These are phyloP conservation scores for Cyrtodaria siliqua DNA, from an alignment of 2,888 invertebrate species.

Conservation along the genomic window DNA sequence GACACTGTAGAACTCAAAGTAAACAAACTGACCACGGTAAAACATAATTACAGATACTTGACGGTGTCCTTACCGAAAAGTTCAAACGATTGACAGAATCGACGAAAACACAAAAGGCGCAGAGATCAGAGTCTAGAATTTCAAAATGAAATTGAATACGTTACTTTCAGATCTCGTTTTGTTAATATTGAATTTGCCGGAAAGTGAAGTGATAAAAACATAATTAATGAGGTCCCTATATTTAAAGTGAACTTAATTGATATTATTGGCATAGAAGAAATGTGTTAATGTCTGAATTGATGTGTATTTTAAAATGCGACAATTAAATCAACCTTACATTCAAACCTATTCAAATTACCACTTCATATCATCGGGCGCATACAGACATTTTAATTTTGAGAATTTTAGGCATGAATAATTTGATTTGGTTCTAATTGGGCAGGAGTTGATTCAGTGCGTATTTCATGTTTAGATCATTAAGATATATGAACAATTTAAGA, in stretches of 20 bases:
- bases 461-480: conserved; percentile 3
- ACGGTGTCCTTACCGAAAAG: not conserved
- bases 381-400: too few relatives aligned
- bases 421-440: conserved; percentile 1
- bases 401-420: too few relatives aligned
- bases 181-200: not conserved
- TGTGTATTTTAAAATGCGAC: conserved; percentile 9
- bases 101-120: not conserved
- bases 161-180: not conserved
- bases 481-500: too few relatives aligned
- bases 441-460: conserved; percentile 1
- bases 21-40: conserved; percentile 37
- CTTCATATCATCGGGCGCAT: too few relatives aligned
- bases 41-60: conserved; percentile 36
- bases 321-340: conserved; percentile 33
- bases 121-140: not conserved
- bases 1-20: conserved; percentile 2
- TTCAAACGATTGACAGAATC: not conserved
- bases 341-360: conserved; percentile 10
- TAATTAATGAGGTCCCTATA: not conserved
- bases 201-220: not conserved
- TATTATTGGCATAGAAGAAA: too few relatives aligned
- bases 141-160: conserved; percentile 1
- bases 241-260: too few relatives aligned
- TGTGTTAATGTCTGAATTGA: not conserved